Conservation (phyloP, 2,888 invertebrate species). For the Boloria euphrosyne region DNA sequence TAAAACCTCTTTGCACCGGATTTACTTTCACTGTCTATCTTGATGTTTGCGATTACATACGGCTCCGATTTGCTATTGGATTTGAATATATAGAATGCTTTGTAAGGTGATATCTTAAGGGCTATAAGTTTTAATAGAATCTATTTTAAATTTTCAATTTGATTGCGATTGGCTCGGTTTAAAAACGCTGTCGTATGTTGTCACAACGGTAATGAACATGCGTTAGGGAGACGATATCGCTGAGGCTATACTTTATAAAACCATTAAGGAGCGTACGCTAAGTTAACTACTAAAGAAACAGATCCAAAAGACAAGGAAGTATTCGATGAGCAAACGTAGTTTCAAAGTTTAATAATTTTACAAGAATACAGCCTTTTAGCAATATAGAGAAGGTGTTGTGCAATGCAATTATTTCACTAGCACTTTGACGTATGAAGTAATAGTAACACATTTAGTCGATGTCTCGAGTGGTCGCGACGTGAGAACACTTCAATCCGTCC, state of each 20-base stretch:
- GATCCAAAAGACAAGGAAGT: constrained; percentile 76
- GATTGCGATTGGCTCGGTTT: constrained; percentile 38
- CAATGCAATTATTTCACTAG: constrained; percentile 54
- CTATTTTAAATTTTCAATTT: constrained; percentile 30
- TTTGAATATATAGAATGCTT: constrained; percentile 22
- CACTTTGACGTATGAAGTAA: constrained; percentile 68
- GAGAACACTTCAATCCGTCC: constrained; percentile 59
- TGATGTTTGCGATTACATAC: constrained; percentile 48
- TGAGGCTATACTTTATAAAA: constrained; percentile 67
- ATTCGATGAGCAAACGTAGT: constrained; percentile 73
- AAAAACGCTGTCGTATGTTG: constrained; percentile 45
- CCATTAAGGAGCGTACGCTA: constrained; percentile 57
- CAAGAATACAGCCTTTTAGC: constrained; percentile 65
- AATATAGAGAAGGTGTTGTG: constrained; percentile 57
- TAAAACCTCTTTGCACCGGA: constrained; percentile 48
- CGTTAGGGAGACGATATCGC: constrained; percentile 47
- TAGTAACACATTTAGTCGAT: constrained; percentile 80
- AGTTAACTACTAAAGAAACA: constrained; percentile 72
- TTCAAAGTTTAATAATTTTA: constrained; percentile 63
- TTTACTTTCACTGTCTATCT: constrained; percentile 76
- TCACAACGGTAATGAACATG: constrained; percentile 64
- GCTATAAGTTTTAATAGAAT: constrained; percentile 35
- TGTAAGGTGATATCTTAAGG: constrained; percentile 31
- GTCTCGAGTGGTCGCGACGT: constrained; percentile 69
- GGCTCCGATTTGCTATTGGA: constrained; percentile 37